Base-by-base conservation (phyloP, 2,888 invertebrate species). In the Danaus chrysippus region DNA sequence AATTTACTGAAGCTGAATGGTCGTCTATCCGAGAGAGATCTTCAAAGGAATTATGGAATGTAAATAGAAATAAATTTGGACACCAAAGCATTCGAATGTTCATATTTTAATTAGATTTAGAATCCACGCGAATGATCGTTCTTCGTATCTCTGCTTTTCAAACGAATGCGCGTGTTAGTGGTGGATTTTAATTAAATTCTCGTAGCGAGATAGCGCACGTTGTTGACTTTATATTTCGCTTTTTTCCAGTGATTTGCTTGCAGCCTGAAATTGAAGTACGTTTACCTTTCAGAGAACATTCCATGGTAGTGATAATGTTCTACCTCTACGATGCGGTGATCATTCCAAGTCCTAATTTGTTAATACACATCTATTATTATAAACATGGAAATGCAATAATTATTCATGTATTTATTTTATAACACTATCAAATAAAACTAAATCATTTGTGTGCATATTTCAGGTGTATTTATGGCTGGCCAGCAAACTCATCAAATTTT, bases 131-230 rank as follows among this genome's bases (percentile, higher is more conserved):
- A 61, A 61, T 59, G 56, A 53, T 57, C 46, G 44, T 58, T 52
- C 53, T 52, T 54, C 34, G 62, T 49, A 55, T 66, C 58, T 52
- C 56, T 54, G 59, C 60, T 59, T 59, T 62, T 58, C 61, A 23
- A 62, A 61, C 59, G 65, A 64, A 59, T 62, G 65, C 58, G 73
- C 76, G 72, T 74, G 74, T 76, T 73, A 81, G 76, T 73, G 74
- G 74, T 76, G 76, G 74, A 73, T 79, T 86, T 86, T 83, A 85
- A 86, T 85, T 83, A 84, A 84, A 83, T 81, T 73, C 80, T 78
- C 76, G 75, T 78, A 72, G 73, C 68, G 72, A 64, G 76, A 78
- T 76, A 74, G 73, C 71, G 69, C 69, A 68, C 72, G 65, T 61
- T 63, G 68, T 69, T 62, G 67, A 72, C 66, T 68, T 64, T 70